Conservation (phyloP, 2,113 vertebrate species). For the Labrus mixtus region DNA sequence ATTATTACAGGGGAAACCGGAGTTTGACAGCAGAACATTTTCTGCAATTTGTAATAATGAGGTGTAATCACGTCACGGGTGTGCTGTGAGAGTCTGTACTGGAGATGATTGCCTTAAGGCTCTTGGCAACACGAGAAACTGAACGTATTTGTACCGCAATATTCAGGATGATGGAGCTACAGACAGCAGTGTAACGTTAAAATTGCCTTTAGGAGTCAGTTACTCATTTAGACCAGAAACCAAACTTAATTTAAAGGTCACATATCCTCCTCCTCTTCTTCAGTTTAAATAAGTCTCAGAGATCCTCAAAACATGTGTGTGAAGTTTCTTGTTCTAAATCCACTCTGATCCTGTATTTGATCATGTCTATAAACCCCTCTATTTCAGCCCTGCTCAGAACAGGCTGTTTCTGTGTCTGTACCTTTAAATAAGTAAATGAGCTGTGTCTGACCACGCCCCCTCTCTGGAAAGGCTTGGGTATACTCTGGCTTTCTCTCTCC, state of each 20-base stretch:
- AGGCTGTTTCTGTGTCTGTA: too few relatives aligned
- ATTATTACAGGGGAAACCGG: neutral
- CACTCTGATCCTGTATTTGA: too few relatives aligned
- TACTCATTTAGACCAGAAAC: constrained; percentile 3
- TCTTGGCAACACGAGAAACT: neutral
- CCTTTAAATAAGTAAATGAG: too few relatives aligned
- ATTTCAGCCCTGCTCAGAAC: too few relatives aligned
- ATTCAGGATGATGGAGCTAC: neutral
- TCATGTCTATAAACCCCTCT: too few relatives aligned
- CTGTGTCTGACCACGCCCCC: too few relatives aligned
- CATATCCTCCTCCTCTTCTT: too few relatives aligned
- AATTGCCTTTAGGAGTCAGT: neutral
- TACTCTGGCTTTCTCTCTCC: too few relatives aligned
- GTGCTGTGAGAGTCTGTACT: neutral
- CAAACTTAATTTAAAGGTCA: neutral
- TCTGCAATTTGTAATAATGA: neutral
- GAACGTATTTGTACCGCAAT: neutral
- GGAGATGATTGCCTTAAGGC: neutral
- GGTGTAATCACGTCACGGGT: neutral
- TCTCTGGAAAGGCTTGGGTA: too few relatives aligned
- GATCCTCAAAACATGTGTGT: too few relatives aligned
- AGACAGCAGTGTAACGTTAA: neutral
- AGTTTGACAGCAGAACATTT: neutral
- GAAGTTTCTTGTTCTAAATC: too few relatives aligned
- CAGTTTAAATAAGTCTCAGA: too few relatives aligned